Conservation (phyloP, 2,888 invertebrate genomes). For the Calliscelio sp. region DNA sequence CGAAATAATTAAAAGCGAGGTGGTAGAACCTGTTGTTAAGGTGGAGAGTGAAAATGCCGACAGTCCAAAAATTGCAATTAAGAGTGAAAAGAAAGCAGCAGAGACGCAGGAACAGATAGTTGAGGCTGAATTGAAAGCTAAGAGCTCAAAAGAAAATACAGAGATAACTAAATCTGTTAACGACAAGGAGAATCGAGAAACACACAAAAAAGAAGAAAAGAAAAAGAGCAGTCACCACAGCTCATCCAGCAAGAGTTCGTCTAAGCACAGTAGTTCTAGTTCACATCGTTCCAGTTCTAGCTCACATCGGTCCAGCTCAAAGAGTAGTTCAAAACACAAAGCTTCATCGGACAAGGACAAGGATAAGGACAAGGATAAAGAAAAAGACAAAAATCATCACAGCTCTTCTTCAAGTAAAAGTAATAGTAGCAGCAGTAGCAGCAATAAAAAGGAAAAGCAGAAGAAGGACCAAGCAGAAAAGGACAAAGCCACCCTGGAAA, state of each 20-base stretch:
- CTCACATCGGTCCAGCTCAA: constrained; percentile 81
- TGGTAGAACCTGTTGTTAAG: constrained; percentile 79
- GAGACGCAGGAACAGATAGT: background rate
- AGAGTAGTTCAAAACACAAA: constrained; percentile 82
- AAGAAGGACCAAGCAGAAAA: constrained; percentile 88
- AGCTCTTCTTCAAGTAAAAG: constrained; percentile 74
- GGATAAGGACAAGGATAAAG: constrained; percentile 81
- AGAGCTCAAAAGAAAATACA: background rate
- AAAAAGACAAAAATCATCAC: constrained; percentile 81
- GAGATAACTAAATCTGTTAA: constrained; percentile 86
- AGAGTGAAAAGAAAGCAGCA: constrained; percentile 31
- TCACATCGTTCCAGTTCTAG: constrained; percentile 81
- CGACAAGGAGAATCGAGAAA: constrained; percentile 86
- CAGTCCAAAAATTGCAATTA: constrained; percentile 73
- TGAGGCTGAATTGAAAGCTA: background rate
- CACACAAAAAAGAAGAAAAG: constrained; percentile 86
- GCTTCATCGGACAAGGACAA: constrained; percentile 82
- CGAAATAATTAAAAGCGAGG: constrained; percentile 69
- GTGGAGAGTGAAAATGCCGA: constrained; percentile 74
- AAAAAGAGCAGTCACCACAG: constrained; percentile 84
- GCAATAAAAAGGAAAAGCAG: constrained; percentile 86
- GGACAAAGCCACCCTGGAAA: constrained; percentile 90
- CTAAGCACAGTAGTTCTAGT: constrained; percentile 81
- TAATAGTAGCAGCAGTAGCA: constrained; percentile 81
- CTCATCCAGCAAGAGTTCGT: constrained; percentile 85